These are phyloP conservation scores for Zoanthus sociatus DNA, from an alignment of 92 coral and sea anemone species.

Conservation along the genomic window DNA sequence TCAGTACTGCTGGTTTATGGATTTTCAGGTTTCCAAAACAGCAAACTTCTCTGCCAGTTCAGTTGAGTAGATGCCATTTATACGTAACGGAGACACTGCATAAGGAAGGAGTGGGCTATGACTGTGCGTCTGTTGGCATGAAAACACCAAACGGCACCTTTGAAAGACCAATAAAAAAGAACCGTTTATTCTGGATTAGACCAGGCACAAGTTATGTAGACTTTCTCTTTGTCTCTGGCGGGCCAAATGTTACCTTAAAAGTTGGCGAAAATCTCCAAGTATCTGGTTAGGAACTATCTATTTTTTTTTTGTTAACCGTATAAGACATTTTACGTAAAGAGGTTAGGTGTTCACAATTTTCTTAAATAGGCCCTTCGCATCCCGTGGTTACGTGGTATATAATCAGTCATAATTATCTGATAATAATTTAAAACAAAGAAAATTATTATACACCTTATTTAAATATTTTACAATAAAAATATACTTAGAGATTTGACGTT, in stretches of 20 bases:
- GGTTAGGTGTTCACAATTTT: too few species aligned
- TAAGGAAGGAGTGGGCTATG: slow-evolving; percentile 58
- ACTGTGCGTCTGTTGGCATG: slow-evolving; percentile 82
- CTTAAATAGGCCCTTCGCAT: too few species aligned
- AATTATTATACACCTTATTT: too few species aligned
- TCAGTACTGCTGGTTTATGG: not conserved
- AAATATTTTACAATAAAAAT: too few species aligned
- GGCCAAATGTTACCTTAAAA: slow-evolving; percentile 1
- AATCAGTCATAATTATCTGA: too few species aligned
- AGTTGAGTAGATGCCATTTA: slow-evolving; percentile 69
- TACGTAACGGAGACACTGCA: slow-evolving; percentile 63
- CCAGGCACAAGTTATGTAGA: slow-evolving; percentile 60
- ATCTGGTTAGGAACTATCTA: slow-evolving; percentile 7
- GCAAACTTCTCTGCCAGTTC: slow-evolving; percentile 67
- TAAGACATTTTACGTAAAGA: not conserved
- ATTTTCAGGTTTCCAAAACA: slow-evolving; percentile 17
- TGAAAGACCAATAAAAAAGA: slow-evolving; percentile 66
- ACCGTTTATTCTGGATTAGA: slow-evolving; percentile 69
- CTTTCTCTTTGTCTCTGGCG: not conserved
- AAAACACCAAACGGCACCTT: slow-evolving; percentile 74
- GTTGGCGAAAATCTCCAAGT: slow-evolving; percentile 32
- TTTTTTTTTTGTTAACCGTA: not conserved
- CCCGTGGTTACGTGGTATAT: too few species aligned
- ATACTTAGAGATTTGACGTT: too few species aligned
- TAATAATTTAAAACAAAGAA: too few species aligned